Conservation (phyloP, 92 coral and sea anemone species). For the Scolanthus callimorphus region DNA sequence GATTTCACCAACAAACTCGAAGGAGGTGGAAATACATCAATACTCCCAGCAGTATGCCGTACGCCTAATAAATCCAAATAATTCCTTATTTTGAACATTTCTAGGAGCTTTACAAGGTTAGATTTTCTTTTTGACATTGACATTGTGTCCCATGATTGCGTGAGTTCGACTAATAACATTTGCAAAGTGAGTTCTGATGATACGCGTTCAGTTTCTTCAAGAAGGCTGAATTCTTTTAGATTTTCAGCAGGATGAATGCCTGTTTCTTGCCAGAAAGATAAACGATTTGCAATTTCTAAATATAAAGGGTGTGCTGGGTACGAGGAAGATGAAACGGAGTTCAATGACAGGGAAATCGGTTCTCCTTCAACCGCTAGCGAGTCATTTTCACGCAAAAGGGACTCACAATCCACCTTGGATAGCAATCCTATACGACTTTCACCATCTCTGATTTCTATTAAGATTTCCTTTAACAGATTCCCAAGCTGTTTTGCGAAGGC, state of each 20-base stretch:
- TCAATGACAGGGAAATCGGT: too few relatives aligned
- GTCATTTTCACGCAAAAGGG: constrained; percentile 1
- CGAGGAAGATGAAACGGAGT: background rate
- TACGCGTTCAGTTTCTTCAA: constrained; percentile 31
- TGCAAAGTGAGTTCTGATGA: background rate
- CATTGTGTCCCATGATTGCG: constrained; percentile 33
- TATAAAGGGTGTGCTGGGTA: constrained; percentile 69
- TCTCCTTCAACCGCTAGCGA: too few relatives aligned
- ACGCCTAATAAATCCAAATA: constrained; percentile 75
- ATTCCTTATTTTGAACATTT: constrained; percentile 42
- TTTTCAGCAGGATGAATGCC: constrained; percentile 27
- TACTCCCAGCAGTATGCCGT: constrained; percentile 82
- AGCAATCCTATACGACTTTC: background rate
- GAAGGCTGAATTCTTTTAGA: constrained; percentile 33
- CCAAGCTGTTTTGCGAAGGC: background rate
- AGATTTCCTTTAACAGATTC: background rate
- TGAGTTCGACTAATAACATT: constrained; percentile 22
- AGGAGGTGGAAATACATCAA: constrained; percentile 75
- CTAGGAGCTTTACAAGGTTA: constrained; percentile 14
- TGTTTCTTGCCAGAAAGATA: constrained; percentile 48
- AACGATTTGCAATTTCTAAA: constrained; percentile 43
- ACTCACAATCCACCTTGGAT: background rate
- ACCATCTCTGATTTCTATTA: background rate
- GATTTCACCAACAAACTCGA: constrained; percentile 35
- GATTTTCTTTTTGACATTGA: constrained; percentile 19